Percentiles rank a stretch among this genome's conserved stretches.
These are phyloP conservation scores for Drosophila pegasa DNA, from an alignment of 2,888 invertebrate genomes.

Conservation along the genomic window DNA sequence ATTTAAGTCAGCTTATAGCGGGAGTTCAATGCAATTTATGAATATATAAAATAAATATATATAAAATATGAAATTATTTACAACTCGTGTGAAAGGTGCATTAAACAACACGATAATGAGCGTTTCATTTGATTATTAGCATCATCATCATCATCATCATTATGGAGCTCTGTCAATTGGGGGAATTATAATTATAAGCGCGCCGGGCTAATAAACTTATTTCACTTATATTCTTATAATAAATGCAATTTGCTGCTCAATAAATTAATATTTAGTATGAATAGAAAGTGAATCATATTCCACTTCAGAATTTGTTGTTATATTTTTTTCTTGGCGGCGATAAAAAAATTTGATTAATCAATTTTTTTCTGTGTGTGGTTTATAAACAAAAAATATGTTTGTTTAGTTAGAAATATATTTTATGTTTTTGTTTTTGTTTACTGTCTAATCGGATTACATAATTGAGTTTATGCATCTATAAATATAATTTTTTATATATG, in stretches of 20 bases:
- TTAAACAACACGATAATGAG: conserved; percentile 31
- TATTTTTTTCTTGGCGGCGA: neutral
- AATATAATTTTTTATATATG: neutral
- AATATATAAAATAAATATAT: too few relatives aligned
- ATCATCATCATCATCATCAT: conserved; percentile 18
- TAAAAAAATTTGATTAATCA: conserved; percentile 17
- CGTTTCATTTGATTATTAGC: conserved; percentile 41
- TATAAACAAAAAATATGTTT: conserved; percentile 19
- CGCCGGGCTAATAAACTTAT: neutral
- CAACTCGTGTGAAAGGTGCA: conserved; percentile 11
- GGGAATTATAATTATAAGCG: conserved; percentile 2
- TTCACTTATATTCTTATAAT: too few relatives aligned
- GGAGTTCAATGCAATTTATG: conserved; percentile 36
- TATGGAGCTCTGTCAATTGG: conserved; percentile 1
- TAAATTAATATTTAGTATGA: neutral
- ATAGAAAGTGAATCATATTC: conserved; percentile 7
- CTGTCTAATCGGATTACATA: neutral
- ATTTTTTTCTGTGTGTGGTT: too few relatives aligned
- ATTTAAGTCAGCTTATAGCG: neutral
- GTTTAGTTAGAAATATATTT: neutral
- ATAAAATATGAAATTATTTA: conserved; percentile 11
- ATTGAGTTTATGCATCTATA: neutral
- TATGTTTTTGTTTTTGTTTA: neutral
- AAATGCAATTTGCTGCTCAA: neutral
- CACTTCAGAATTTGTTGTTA: neutral